Evolutionary conservation across 2,797 vertebrate species (phyloP).

Genomic region (Leontocebus nigricollis): DNA sequence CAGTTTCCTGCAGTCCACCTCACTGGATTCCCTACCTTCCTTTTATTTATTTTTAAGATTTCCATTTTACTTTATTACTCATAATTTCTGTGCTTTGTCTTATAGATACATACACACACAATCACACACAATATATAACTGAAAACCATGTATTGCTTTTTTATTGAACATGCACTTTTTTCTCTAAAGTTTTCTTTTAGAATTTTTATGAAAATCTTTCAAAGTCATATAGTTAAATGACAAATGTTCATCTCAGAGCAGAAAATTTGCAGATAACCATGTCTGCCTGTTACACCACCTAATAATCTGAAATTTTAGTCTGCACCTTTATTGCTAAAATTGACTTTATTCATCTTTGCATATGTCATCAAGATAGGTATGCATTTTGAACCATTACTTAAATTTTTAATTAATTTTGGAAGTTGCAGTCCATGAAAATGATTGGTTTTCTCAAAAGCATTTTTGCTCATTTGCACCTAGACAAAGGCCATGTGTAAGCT

Average conservation of each 20-base stretch:
- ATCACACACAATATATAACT: not conserved
- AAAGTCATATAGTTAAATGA: not conserved
- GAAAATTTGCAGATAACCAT: slow-evolving; percentile 12
- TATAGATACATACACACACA: not conserved
- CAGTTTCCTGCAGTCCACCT: not conserved
- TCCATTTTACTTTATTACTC: not conserved
- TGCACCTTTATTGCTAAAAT: not conserved
- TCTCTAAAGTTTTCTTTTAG: not conserved
- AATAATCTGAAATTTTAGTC: not conserved
- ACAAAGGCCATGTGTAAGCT: slow-evolving; percentile 17
- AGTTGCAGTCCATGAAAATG: not conserved
- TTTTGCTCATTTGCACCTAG: slow-evolving; percentile 16
- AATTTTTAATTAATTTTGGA: slow-evolving; percentile 33
- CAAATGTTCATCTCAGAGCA: slow-evolving; percentile 7
- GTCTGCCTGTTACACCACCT: not conserved
- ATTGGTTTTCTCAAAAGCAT: slow-evolving; percentile 26
- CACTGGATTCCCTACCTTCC: not conserved
- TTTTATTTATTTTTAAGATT: not conserved
- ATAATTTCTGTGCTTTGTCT: not conserved
- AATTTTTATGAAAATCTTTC: slow-evolving; percentile 9
- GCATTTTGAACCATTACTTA: slow-evolving; percentile 38
- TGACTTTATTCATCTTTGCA: slow-evolving; percentile 51
- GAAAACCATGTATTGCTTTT: not conserved
- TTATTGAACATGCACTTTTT: not conserved
- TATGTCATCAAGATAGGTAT: slow-evolving; percentile 24